These are phyloP conservation scores for Ptychodera flava DNA, from an alignment of 35 echinoderm and acorn worm genomes.

Conservation along the genomic window DNA sequence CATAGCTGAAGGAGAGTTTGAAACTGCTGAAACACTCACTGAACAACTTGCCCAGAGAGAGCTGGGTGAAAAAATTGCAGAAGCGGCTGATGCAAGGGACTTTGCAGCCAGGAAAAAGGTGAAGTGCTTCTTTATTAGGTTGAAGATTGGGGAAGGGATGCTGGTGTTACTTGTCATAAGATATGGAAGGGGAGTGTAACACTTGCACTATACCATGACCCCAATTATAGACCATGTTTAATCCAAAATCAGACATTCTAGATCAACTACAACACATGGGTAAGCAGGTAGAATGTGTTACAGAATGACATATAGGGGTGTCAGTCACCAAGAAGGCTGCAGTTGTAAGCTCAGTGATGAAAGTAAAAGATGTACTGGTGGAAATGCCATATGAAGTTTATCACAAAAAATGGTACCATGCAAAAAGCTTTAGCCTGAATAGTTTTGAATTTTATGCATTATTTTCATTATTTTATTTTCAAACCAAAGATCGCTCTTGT, in stretches of 20 bases:
- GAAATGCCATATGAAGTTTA: too few species aligned
- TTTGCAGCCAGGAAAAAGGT: constrained; percentile 71
- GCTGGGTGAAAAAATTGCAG: constrained; percentile 63
- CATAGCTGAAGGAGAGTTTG: constrained; percentile 58
- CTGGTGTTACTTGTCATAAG: neutral
- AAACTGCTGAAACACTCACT: constrained; percentile 79
- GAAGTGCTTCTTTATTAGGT: constrained; percentile 2
- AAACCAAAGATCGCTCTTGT: too few species aligned
- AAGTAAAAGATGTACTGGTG: too few species aligned
- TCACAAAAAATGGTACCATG: too few species aligned
- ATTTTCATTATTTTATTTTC: too few species aligned
- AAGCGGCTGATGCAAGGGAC: constrained; percentile 78
- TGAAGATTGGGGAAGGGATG: neutral
- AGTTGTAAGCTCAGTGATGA: too few species aligned
- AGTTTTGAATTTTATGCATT: too few species aligned
- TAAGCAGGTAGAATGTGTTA: neutral
- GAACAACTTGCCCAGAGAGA: constrained; percentile 66
- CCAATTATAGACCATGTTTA: neutral
- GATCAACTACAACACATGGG: neutral
- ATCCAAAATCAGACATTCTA: neutral
- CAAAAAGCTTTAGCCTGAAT: too few species aligned
- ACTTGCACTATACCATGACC: neutral
- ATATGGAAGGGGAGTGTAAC: neutral
- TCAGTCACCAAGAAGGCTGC: too few species aligned
- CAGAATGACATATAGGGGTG: neutral